Evolutionary conservation across 2,797 vertebrate species (phyloP), one percentile per base, ranked within the genome.

Genomic region (Myotis findleyi): DNA sequence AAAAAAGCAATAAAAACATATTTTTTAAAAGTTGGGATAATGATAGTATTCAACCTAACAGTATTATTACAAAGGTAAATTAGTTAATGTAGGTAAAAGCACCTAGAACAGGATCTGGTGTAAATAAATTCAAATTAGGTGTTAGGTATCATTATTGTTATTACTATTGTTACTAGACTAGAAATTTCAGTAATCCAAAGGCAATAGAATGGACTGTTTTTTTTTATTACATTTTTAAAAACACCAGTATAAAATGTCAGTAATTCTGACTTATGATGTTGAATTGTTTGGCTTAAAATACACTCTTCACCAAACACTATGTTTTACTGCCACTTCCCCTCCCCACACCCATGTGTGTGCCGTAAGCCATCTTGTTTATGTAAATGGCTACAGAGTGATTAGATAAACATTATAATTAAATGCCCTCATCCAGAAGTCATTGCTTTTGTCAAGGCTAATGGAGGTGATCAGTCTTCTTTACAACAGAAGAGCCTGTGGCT

Each of bases 371-470:
- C 55, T 80, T 95, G 18, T 10, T 94, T 95, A 77, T 44, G 38
- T 62, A 96, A 92, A 94, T 86, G 85, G 13, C 36, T 87, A 92
- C 9, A 33, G 64, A 94, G 80, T 53, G 87, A 95, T 97, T 96
- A 12, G 83, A 94, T 96, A 96, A 96, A 94, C 88, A 96, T 86
- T 79, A 71, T 94, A 80, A 96, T 96, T 92, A 93, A 96, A 93
- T 85, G 89, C 92, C 59, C 86, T 91, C 84, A 77, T 82, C 76
- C 94, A 84, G 79, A 97, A 96, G 75, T 89, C 93, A 93, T 68
- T 77, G 72, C 9, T 72, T 88, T 92, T 88, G 33, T 92, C 68
- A 21, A 72, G 68, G 68, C 76, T 98, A 94, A 96, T 80, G 72
- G 83, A 97, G 84, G 81, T 87, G n/a, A 79, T 91, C 87, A 49